Percentiles rank a stretch among this genome's conserved stretches.
Conservation (phyloP, 1,140 invertebrate genomes). For the Euura lappo region DNA sequence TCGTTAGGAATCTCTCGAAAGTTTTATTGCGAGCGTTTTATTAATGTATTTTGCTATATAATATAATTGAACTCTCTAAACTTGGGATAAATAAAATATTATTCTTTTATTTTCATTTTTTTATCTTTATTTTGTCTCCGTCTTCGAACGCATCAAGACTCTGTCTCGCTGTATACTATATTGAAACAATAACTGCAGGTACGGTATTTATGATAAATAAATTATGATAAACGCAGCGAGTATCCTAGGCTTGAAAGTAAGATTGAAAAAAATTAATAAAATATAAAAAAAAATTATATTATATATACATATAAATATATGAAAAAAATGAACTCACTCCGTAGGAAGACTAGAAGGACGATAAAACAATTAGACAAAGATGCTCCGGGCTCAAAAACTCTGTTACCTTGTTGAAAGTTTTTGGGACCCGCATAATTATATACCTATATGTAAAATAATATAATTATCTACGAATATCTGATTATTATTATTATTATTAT, state of each 20-base stretch:
- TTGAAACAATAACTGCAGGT: neutral
- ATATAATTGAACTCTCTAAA: too few relatives aligned
- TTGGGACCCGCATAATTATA: slow-evolving; percentile 43
- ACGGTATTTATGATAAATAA: neutral
- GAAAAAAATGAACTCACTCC: neutral
- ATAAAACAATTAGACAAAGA: slow-evolving; percentile 25
- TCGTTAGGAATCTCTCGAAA: too few relatives aligned
- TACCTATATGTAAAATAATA: slow-evolving; percentile 3
- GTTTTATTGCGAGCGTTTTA: too few relatives aligned
- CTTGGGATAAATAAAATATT: too few relatives aligned
- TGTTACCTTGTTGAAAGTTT: slow-evolving; percentile 60
- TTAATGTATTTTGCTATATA: too few relatives aligned
- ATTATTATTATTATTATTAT: neutral
- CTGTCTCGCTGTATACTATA: slow-evolving; percentile 9
- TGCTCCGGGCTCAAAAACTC: slow-evolving; percentile 45
- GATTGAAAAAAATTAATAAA: slow-evolving; percentile 16
- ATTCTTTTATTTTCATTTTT: too few relatives aligned
- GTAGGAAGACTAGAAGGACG: slow-evolving; percentile 14
- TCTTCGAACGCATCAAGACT: neutral
- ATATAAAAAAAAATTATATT: too few relatives aligned
- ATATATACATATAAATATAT: neutral
- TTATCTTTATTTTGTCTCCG: too few relatives aligned
- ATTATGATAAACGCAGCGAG: slow-evolving; percentile 1
- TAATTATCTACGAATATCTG: neutral
- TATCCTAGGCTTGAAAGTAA: neutral